phyloP scores from a whole-genome alignment of 2,888 invertebrate genomes.

The Hirtodrosophila trivittata region DNA sequence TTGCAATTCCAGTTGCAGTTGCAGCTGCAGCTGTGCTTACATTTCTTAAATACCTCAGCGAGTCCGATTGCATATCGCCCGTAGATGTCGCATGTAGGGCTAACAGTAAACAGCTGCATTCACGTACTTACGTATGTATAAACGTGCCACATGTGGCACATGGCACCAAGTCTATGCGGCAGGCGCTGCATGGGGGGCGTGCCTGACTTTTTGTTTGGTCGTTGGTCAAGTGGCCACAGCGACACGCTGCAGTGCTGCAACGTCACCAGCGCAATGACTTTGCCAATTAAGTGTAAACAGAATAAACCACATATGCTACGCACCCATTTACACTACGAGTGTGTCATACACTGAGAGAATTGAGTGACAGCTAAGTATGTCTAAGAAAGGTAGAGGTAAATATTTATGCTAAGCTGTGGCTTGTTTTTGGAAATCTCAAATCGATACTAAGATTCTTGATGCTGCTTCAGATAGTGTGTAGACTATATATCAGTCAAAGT shows the following conservation, averaged over 20 bases:
- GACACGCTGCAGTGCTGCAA: conserved; percentile 11
- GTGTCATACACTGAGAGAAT: conserved; percentile 13
- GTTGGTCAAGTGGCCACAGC: conserved; percentile 24
- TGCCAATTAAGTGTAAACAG: conserved; percentile 61
- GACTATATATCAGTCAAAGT: no score
- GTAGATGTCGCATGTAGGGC: conserved; percentile 23
- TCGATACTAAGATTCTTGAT: no score
- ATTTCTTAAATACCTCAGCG: conserved; percentile 28
- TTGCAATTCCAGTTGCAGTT: conserved; percentile 9
- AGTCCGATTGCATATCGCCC: conserved; percentile 14
- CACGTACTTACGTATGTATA: conserved; percentile 15
- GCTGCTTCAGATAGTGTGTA: no score
- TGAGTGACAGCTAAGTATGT: neutral
- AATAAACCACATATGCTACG: conserved; percentile 29
- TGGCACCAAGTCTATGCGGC: neutral
- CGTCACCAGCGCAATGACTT: conserved; percentile 35
- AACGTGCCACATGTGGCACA: conserved; percentile 28
- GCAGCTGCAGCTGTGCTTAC: conserved; percentile 35
- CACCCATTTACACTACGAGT: neutral
- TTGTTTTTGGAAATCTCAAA: no score
- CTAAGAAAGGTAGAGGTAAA: no score
- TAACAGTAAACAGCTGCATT: conserved; percentile 39
- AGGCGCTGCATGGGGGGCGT: neutral
- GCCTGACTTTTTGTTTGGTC: conserved; percentile 31
- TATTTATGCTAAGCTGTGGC: no score